These are phyloP conservation scores for Calosoma granatense DNA, from an alignment of 1,140 invertebrate species.

Conservation along the genomic window DNA sequence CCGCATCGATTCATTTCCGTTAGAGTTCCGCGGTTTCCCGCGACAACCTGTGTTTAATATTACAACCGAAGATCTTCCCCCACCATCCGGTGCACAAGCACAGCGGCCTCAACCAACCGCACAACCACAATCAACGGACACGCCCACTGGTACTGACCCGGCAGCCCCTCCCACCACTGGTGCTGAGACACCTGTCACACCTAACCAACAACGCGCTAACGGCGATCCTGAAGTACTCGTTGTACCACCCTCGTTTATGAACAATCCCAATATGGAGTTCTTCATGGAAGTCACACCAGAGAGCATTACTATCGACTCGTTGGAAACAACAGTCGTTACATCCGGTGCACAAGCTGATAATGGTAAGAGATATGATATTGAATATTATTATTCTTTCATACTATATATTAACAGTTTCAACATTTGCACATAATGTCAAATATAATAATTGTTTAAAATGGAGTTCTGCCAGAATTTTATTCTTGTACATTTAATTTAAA, in stretches of 20 bases:
- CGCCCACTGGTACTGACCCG: not conserved
- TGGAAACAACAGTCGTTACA: conserved; percentile 23
- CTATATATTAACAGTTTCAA: no score
- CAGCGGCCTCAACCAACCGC: not conserved
- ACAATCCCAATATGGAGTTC: conserved; percentile 46
- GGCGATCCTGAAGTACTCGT: not conserved
- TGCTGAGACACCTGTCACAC: not conserved
- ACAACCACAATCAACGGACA: not conserved
- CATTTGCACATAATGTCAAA: no score
- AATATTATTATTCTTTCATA: no score
- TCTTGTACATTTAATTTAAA: conserved; percentile 7
- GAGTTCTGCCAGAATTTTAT: no score
- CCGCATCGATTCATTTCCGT: conserved; percentile 1
- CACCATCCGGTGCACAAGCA: not conserved
- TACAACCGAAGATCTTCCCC: not conserved
- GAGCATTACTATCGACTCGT: conserved; percentile 45
- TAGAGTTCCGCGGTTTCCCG: not conserved
- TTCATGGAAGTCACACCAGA: conserved; percentile 60
- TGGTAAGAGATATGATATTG: no score
- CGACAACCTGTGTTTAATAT: not conserved
- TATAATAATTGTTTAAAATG: no score
- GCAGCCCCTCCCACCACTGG: conserved; percentile 4
- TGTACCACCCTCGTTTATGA: conserved; percentile 20
- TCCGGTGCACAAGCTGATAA: conserved; percentile 23
- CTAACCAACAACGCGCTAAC: no score